Percentiles rank a stretch among this genome's conserved stretches.
Evolutionary conservation across 1,140 invertebrate genomes (phyloP).

Genomic region (Aradophagus sp.): DNA sequence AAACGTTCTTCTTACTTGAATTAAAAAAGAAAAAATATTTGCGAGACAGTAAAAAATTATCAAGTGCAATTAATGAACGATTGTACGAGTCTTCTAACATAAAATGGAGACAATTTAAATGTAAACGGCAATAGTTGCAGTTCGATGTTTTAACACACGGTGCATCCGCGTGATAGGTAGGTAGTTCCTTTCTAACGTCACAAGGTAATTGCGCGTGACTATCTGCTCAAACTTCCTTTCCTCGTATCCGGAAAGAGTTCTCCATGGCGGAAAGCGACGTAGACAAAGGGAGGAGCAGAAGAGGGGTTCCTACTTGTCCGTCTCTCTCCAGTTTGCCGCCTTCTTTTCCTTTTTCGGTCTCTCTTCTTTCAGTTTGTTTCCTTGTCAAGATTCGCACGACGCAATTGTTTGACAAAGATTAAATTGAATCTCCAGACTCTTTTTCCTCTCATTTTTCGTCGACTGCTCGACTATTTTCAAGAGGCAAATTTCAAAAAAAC

Average conservation of each 20-base stretch:
- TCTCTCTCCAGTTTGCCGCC: no score
- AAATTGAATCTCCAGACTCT: conserved; percentile 45
- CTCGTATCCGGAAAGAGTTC: conserved; percentile 45
- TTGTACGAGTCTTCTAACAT: no score
- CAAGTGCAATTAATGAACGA: no score
- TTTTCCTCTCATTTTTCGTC: conserved; percentile 42
- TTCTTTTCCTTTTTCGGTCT: no score
- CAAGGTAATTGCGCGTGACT: conserved; percentile 51
- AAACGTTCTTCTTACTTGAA: no score
- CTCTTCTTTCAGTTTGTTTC: conserved; percentile 15
- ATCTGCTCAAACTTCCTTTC: conserved; percentile 48
- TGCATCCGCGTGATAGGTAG: conserved; percentile 21
- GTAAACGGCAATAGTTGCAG: no score
- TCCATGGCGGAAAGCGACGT: conserved; percentile 35
- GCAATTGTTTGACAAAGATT: conserved; percentile 44
- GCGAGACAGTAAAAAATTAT: no score
- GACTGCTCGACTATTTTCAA: conserved; percentile 23
- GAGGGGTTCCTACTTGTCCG: neutral
- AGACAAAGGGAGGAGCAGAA: conserved; percentile 32
- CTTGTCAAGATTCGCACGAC: conserved; percentile 27
- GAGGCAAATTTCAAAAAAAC: conserved; percentile 39
- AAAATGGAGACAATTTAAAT: no score
- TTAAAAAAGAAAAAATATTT: no score
- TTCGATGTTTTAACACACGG: conserved; percentile 15
- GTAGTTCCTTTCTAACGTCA: conserved; percentile 12